Base-by-base conservation (phyloP, 2,113 vertebrate genomes). In the Mohoua ochrocephala region DNA sequence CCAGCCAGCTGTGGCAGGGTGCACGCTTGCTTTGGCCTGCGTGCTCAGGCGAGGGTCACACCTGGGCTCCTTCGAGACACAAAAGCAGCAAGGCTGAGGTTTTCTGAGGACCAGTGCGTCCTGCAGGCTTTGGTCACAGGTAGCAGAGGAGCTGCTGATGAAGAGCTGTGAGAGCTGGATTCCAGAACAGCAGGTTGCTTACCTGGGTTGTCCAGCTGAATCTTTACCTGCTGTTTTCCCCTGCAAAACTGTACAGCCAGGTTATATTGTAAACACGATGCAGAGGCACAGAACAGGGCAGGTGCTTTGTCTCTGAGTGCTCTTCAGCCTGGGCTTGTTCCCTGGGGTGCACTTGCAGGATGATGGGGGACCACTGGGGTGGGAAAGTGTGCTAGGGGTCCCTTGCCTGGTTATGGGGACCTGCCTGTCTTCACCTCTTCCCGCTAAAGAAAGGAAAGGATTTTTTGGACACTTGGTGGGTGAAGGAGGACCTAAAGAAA, bases 1-100 rank as follows among this genome's bases (percentile, higher is more conserved):
- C 57, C 59, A 95, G 57, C 86, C 30, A 84, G 77, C 95, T 60
- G 67, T 87, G 77, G 44, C 70, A 83, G 86, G 91, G 57, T 87
- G 37, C 28, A 3, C 15, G 54, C 67, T 70, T 47, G 60, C 59
- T 49, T 81, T 77, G 85, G 59, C 74, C 16, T 49, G 39, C 56
- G 68, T 89, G 53, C 61, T 89, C 49, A 84, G 33, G 33, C n/a
- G 23, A 64, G 54, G 71, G 41, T 78, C 87, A 27, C 12, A 11
- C 41, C 53, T 64, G 5, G 13, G 61, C 17, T 52, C n/a, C 56
- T 78, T 54, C 0, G 1, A 75, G 52, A 41, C 52, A 44, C 2
- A 31, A 63, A 74, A 91, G 59, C 42, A 74, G 30, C 0, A 0
- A 70, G 39, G 20, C 16, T 8, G n/a, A 18, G 0, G 0, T 81